Conservation (phyloP, 2,113 vertebrate genomes). For the Agapornis roseicollis region DNA sequence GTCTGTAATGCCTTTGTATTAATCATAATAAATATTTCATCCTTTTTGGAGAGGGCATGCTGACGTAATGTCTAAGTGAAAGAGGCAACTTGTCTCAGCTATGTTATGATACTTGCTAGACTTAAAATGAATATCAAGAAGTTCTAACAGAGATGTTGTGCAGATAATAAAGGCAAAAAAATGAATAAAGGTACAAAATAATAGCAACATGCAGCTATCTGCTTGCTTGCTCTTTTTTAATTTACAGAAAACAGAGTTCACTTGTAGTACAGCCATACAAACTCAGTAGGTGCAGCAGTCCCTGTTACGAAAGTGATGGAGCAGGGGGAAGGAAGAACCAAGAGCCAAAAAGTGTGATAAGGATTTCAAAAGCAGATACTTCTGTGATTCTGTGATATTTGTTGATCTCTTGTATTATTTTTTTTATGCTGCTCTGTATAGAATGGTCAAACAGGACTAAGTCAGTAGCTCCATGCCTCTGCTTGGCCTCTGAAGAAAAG, state of each 20-base stretch:
- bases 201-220: neutral
- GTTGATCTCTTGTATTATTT: neutral
- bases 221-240: neutral
- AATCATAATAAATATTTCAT: slow-evolving; percentile 62
- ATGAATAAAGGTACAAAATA: neutral
- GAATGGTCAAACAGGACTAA: neutral
- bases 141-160: neutral
- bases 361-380: neutral
- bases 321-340: neutral
- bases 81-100: neutral
- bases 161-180: neutral
- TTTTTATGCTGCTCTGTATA: neutral
- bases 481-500: neutral
- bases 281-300: neutral
- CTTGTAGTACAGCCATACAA: neutral
- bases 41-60: neutral
- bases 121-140: neutral
- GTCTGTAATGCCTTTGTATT: slow-evolving; percentile 38
- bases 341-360: neutral
- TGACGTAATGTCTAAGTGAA: neutral
- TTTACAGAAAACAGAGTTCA: neutral
- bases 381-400: neutral
- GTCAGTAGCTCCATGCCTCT: neutral
- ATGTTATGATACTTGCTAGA: neutral
- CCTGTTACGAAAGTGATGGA: neutral